These are phyloP conservation scores for Corydoras maculifer DNA, from an alignment of 2,113 vertebrate genomes.

Conservation along the genomic window DNA sequence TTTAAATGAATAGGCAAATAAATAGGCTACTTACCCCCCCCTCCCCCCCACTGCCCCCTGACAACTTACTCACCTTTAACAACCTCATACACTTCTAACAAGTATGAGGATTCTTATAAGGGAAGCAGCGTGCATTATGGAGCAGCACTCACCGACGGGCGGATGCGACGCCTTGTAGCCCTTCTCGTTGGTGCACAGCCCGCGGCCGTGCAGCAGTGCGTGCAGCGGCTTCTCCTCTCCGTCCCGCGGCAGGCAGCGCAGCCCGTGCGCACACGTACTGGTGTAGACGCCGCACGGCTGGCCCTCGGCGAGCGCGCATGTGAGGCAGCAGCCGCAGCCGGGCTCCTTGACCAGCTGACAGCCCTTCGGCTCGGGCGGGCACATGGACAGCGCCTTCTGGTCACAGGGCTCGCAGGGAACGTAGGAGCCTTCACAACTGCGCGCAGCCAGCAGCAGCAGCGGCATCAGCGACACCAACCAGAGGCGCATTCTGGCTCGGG, in stretches of 20 bases:
- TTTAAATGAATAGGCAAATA: no score
- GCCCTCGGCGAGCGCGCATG: conserved; percentile 89
- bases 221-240: conserved; percentile 96
- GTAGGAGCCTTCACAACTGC: conserved; percentile 80
- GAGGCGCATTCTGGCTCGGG: conserved; percentile 37
- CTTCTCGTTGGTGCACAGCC: conserved; percentile 91
- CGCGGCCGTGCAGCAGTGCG: conserved; percentile 90
- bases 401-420: conserved; percentile 97
- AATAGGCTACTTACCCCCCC: no score
- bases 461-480: conserved; percentile 42
- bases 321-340: conserved; percentile 96
- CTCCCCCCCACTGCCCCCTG: no score
- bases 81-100: no score
- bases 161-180: conserved; percentile 80
- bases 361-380: conserved; percentile 80
- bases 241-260: conserved; percentile 87
- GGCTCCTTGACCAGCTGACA: conserved; percentile 97
- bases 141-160: conserved; percentile 75
- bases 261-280: conserved; percentile 85
- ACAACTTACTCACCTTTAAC: no score
- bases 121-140: no score
- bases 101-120: no score
- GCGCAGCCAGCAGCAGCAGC: conserved; percentile 40
- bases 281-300: conserved; percentile 96
- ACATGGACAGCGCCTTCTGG: conserved; percentile 90